phyloP scores from a whole-genome alignment of 2,113 vertebrate species.

The Galemys pyrenaicus region DNA sequence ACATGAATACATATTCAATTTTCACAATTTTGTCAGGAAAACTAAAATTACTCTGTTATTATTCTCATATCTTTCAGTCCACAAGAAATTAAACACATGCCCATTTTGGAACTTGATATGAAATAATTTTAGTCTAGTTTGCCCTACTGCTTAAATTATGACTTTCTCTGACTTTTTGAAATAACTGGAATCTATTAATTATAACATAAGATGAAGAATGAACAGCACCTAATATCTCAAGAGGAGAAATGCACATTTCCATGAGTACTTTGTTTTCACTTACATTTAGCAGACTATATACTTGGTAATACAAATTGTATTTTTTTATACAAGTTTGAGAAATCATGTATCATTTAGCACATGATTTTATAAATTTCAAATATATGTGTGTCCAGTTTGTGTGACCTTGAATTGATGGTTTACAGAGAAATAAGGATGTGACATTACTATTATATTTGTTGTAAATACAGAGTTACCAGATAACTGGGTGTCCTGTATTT shows the following conservation, averaged over 20 bases:
- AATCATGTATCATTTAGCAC: not conserved
- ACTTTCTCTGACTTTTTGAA: not conserved
- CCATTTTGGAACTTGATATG: constrained; percentile 9
- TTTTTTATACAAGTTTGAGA: not conserved
- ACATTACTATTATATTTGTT: not conserved
- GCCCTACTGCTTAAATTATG: not conserved
- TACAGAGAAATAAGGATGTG: not conserved
- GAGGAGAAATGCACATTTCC: not conserved
- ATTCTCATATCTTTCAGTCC: not conserved
- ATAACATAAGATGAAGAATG: not conserved
- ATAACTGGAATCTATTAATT: not conserved
- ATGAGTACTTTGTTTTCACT: not conserved
- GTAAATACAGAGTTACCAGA: not conserved
- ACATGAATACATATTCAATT: constrained; percentile 8
- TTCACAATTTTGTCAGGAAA: not conserved
- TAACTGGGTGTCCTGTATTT: not conserved
- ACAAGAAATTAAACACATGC: constrained; percentile 35
- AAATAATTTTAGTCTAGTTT: constrained; percentile 40
- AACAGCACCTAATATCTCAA: not conserved
- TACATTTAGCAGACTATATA: not conserved
- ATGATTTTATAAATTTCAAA: not conserved
- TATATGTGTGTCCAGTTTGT: constrained; percentile 22
- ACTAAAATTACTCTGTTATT: constrained; percentile 15
- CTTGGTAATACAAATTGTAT: constrained; percentile 15
- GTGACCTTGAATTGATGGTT: not conserved